phyloP scores from a whole-genome alignment of 2,888 invertebrate genomes.

The Ypsolopha sequella region DNA sequence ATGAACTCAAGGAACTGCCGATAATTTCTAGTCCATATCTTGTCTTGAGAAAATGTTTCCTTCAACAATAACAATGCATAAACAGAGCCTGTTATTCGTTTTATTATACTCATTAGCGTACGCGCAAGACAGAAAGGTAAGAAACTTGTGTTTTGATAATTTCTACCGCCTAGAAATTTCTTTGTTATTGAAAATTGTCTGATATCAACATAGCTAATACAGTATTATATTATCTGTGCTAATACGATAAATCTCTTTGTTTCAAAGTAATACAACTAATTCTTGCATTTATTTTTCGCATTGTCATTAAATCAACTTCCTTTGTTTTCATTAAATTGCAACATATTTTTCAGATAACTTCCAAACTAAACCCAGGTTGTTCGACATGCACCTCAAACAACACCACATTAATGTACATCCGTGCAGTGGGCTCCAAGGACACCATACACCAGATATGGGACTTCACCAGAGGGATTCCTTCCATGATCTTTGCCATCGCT shows the following conservation, averaged over 20 bases:
- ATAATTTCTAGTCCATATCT: conserved; percentile 19
- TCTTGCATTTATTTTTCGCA: too few relatives aligned
- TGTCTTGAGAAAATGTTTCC: conserved; percentile 25
- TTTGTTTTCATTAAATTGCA: too few relatives aligned
- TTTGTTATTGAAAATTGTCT: too few relatives aligned
- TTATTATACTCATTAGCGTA: conserved; percentile 23
- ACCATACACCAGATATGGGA: conserved; percentile 77
- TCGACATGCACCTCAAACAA: conserved; percentile 25
- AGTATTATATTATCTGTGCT: too few relatives aligned
- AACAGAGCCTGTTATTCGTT: conserved; percentile 28
- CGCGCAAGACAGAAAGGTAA: conserved; percentile 51
- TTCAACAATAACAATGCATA: conserved; percentile 33
- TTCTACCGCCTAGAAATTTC: not conserved
- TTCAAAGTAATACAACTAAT: too few relatives aligned
- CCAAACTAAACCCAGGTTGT: conserved; percentile 47
- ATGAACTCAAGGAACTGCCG: conserved; percentile 16
- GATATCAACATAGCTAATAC: too few relatives aligned
- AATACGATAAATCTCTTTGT: too few relatives aligned
- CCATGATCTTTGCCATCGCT: conserved; percentile 67
- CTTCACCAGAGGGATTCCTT: conserved; percentile 69
- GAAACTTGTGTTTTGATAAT: conserved; percentile 6
- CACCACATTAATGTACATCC: conserved; percentile 59
- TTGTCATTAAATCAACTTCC: too few relatives aligned
- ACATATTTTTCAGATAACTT: conserved; percentile 32
- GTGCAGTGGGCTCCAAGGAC: conserved; percentile 69